Evolutionary conservation across 2,888 invertebrate species (phyloP), one percentile per base, ranked within the genome.

Genomic region (Drosophila mimetica): DNA sequence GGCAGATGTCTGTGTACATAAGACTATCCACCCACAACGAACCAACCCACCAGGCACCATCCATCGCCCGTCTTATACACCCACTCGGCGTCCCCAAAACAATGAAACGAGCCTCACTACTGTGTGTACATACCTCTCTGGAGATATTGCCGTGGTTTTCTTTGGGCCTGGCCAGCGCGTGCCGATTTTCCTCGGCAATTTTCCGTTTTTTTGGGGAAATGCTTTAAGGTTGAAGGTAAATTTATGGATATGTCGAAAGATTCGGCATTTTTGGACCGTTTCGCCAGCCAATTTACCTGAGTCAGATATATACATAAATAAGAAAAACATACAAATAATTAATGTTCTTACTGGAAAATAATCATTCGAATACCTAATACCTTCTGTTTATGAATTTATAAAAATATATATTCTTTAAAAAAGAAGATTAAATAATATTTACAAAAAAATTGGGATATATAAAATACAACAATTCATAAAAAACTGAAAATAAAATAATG

Each of bases 191-290:
- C 28, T 11, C 11, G 28, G 14, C 1, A 28, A 11, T 28, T 30
- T 22, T 42, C 30, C 28, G 11, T 18, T 47, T 16, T 22, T 30
- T 41, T 46, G 18, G 39, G 16, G 7, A 47, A 47, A 32, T 61
- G 46, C 46, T 47, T 59, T 59, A 61, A 77, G 53, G 36, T 59
- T 44, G 50, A 65, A 58, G 42, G 55, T 52, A 64, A 66, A 75
- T 69, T 75, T 83, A 83, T 75, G 75, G 58, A 66, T 61, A 74
- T 75, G 53, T 48, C 36, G 25, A 16, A 59, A 50, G 42, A 72
- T 64, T 82, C 69, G n/a, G 34, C 51, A 18, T 50, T 64, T 59
- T 44, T 39, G 25, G 4, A 13, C 32, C 20, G 2, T 28, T 13
- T 5, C 20, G 37, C 47, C 25, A 25, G 41, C 32, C 46, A 64